Evolutionary conservation across 2,888 invertebrate species (phyloP).

Genomic region (Agrenia bidenticulata): DNA sequence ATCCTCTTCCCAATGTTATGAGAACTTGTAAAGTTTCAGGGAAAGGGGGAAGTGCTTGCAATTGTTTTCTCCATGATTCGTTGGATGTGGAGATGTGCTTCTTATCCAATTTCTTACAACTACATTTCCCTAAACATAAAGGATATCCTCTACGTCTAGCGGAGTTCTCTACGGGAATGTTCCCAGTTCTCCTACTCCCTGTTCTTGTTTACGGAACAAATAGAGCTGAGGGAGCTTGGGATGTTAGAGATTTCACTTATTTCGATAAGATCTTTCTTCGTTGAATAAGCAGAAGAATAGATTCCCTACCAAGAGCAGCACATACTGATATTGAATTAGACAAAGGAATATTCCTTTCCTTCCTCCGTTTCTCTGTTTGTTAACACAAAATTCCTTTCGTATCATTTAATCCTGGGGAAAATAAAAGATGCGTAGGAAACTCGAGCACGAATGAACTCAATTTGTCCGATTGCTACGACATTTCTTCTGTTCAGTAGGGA

Average conservation of each 20-base stretch:
- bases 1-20: background rate
- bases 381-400: no score
- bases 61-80: slow-evolving; percentile 4
- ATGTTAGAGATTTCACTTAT: background rate
- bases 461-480: no score
- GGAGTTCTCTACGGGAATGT: background rate
- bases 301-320: background rate
- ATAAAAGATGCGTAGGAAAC: no score
- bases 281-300: background rate
- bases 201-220: background rate
- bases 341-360: background rate
- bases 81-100: background rate
- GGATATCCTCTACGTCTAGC: background rate
- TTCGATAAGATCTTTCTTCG: slow-evolving; percentile 3
- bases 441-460: no score
- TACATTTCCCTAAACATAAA: slow-evolving; percentile 7
- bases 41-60: background rate
- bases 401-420: no score
- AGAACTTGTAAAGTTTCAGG: background rate
- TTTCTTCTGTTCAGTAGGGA: no score
- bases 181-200: background rate
- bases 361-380: no score
- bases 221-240: background rate
- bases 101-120: slow-evolving; percentile 9
- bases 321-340: background rate